These are phyloP conservation scores for Phrynocephalus versicolor DNA, from an alignment of 2,113 vertebrate species.

Conservation along the genomic window DNA sequence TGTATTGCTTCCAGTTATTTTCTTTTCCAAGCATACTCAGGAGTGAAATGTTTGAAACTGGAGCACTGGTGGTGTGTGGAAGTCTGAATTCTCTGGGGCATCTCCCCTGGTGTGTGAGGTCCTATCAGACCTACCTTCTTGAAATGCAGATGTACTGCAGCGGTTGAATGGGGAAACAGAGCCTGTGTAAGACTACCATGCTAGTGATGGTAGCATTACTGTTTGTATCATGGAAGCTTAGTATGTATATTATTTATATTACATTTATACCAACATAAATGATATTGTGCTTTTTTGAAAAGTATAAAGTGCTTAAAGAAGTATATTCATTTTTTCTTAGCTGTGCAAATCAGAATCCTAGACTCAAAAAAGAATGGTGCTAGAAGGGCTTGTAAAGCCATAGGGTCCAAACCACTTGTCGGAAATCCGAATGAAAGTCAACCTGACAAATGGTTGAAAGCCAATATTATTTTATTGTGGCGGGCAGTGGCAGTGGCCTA, in stretches of 20 bases:
- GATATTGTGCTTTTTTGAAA: not conserved
- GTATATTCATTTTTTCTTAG: not conserved
- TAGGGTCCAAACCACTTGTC: too few species aligned
- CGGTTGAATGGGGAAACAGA: not conserved
- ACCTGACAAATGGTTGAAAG: too few species aligned
- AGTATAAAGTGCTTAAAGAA: not conserved
- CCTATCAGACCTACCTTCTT: not conserved
- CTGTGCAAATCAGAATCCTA: not conserved
- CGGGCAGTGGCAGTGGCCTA: too few species aligned
- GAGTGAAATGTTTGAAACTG: not conserved
- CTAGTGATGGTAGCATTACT: not conserved
- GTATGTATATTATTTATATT: not conserved
- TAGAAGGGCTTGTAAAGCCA: too few species aligned
- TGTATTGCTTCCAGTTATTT: conserved; percentile 15
- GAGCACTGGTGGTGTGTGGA: not conserved
- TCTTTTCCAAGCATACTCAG: not conserved
- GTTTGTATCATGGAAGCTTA: not conserved
- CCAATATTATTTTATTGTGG: too few species aligned
- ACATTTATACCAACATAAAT: too few species aligned
- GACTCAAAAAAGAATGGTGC: too few species aligned
- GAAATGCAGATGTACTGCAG: not conserved
- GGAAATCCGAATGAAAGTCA: too few species aligned
- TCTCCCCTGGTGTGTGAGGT: accelerated
- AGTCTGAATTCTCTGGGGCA: not conserved
- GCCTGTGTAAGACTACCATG: not conserved